Conservation (phyloP, 2,888 invertebrate genomes). For the Cenopis cana region DNA sequence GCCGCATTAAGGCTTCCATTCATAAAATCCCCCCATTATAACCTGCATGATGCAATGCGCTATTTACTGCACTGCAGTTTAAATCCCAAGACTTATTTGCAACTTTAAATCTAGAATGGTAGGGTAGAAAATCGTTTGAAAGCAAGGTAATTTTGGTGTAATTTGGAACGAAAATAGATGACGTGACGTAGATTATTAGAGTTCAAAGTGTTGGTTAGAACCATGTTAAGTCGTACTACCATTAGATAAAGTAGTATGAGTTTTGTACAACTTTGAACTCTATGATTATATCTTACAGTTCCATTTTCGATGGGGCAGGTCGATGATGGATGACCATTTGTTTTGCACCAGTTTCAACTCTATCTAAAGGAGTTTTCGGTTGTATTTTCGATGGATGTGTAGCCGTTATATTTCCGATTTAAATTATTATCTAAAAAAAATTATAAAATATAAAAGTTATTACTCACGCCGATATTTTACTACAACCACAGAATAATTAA, state of each 20-base stretch:
- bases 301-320: not conserved
- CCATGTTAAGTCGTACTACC: slow-evolving; percentile 1
- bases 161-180: slow-evolving; percentile 29
- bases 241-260: not conserved
- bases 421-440: too few relatives aligned
- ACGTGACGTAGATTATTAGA: slow-evolving; percentile 25
- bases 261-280: not conserved
- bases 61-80: slow-evolving; percentile 43
- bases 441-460: too few relatives aligned
- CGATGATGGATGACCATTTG: not conserved
- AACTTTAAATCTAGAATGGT: not conserved
- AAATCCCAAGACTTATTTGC: slow-evolving; percentile 19
- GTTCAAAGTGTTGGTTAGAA: not conserved
- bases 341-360: not conserved
- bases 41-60: slow-evolving; percentile 46
- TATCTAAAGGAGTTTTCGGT: not conserved
- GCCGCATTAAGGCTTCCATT: slow-evolving; percentile 5
- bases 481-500: too few relatives aligned
- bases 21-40: slow-evolving; percentile 35
- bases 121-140: slow-evolving; percentile 10
- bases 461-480: too few relatives aligned
- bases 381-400: not conserved
- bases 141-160: slow-evolving; percentile 11
- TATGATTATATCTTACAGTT: not conserved
- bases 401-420: not conserved